Base-by-base conservation (phyloP, 2,888 invertebrate species). In the Sinohyriopsis cumingii region DNA sequence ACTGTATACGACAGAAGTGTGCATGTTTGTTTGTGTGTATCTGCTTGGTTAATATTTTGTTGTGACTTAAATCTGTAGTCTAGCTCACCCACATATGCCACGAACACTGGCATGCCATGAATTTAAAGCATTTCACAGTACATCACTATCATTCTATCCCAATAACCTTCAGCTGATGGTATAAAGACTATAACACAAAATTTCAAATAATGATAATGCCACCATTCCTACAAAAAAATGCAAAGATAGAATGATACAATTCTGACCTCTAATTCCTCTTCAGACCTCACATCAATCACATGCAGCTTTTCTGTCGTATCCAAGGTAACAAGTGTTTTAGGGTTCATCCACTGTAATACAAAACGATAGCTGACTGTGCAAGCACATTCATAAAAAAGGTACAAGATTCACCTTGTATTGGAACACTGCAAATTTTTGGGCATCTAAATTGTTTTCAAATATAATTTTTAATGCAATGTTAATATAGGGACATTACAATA, bases 221-320 rank as follows among this genome's bases (percentile, higher is more conserved):
- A 45, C 15, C 45, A 45, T 45, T 15, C 15, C 59, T 15, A 24
- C 24, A 22, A 15, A 57, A 24, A 59, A 59, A 59, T n/a, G 59
- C 24, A 45, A 45, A 12, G 20, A 57, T 18, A 18, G 9, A 15
- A 45, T 67, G 7, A 60, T 55, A 59, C 12, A 53, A 67, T 55
- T 20, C 56, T 33, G 65, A 89, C 92, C 91, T 96, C 96, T 25
- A 95, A 91, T 89, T 96, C 96, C 81, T 95, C 94, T 85, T 96
- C 95, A 0, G 94, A 93, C 75, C 96, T 93, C 2, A 97, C 97
- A 87, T 98, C 98, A 86, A 97, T 92, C 63, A 99, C 91, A 88
- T 96, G 94, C 70, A 98, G 91, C 80, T 94, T 95, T 90, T 98
- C 98, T 73, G 93, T 92, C 0, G 94, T 93, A 90, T 98, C 98